These are phyloP conservation scores for Apoda limacodes DNA, from an alignment of 2,888 invertebrate genomes.

Conservation along the genomic window DNA sequence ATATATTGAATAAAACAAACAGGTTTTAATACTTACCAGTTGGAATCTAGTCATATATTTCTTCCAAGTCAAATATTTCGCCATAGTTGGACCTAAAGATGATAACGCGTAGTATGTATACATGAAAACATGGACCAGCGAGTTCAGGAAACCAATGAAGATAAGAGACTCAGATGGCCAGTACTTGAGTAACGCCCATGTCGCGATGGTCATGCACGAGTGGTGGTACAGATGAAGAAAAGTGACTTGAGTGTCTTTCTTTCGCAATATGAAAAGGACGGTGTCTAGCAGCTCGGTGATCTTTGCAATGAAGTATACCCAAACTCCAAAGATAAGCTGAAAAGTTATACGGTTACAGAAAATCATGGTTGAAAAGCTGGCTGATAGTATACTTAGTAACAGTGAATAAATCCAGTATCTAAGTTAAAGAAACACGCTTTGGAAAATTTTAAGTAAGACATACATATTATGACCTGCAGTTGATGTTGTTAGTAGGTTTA, in stretches of 20 bases:
- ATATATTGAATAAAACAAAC: too few species aligned
- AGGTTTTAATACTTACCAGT: constrained; percentile 70
- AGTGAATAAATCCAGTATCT: too few species aligned
- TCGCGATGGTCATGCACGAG: constrained; percentile 79
- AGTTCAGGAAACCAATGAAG: constrained; percentile 79
- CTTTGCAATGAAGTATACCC: constrained; percentile 87
- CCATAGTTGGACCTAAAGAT: constrained; percentile 80
- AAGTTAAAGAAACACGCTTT: too few species aligned
- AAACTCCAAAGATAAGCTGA: constrained; percentile 72
- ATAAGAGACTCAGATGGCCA: constrained; percentile 84
- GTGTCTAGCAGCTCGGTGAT: constrained; percentile 84
- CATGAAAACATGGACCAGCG: constrained; percentile 85
- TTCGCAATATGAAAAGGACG: constrained; percentile 89
- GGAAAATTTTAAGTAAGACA: too few species aligned
- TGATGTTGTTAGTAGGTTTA: too few species aligned
- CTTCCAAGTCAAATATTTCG: constrained; percentile 90
- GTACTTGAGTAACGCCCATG: constrained; percentile 84
- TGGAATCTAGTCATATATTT: constrained; percentile 86
- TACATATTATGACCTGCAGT: too few species aligned
- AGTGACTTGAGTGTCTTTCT: constrained; percentile 81
- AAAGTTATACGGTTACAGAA: too few species aligned
- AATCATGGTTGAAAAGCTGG: too few species aligned
- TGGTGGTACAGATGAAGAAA: constrained; percentile 95
- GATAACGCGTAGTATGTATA: constrained; percentile 84
- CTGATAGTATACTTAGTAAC: too few species aligned